A percentile compares a stretch with the other conserved stretches of the same genome.
Conservation (phyloP, 2,888 invertebrate species). For the Drosophila lutescens region DNA sequence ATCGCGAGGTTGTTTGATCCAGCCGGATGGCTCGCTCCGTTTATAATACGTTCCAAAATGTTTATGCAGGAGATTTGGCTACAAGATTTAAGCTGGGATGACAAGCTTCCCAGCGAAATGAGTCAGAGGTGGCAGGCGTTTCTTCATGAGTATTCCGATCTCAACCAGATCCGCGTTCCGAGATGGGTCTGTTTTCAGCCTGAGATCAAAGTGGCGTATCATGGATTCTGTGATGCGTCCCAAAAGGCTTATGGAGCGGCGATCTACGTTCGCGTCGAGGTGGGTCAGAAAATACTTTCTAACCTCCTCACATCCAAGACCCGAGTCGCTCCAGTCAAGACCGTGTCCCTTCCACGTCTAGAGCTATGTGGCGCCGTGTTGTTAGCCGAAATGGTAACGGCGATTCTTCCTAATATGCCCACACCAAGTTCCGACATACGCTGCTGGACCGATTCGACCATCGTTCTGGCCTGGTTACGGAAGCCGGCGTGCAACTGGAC, state of each 20-base stretch:
- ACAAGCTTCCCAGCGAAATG: neutral
- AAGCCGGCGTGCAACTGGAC: no score
- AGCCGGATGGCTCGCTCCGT: no score
- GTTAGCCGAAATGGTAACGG: no score
- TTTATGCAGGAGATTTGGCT: neutral
- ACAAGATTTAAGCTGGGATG: neutral
- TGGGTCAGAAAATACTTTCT: neutral
- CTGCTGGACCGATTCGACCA: neutral
- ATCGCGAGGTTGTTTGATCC: no score
- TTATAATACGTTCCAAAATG: no score
- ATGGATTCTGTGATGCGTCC: no score
- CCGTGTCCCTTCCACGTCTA: no score
- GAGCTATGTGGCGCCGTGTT: no score
- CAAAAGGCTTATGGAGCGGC: conserved; percentile 1
- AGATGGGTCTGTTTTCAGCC: neutral
- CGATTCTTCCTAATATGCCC: no score
- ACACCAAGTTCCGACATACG: neutral
- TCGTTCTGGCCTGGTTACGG: neutral
- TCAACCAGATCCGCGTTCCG: neutral
- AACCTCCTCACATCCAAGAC: no score
- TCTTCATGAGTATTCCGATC: neutral
- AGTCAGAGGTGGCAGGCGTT: neutral
- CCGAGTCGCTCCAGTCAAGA: no score
- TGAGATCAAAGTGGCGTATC: neutral
- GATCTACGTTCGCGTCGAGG: conserved; percentile 8